Base-by-base conservation (phyloP, 2,797 vertebrate species). In the Sebastes paucispinis region DNA sequence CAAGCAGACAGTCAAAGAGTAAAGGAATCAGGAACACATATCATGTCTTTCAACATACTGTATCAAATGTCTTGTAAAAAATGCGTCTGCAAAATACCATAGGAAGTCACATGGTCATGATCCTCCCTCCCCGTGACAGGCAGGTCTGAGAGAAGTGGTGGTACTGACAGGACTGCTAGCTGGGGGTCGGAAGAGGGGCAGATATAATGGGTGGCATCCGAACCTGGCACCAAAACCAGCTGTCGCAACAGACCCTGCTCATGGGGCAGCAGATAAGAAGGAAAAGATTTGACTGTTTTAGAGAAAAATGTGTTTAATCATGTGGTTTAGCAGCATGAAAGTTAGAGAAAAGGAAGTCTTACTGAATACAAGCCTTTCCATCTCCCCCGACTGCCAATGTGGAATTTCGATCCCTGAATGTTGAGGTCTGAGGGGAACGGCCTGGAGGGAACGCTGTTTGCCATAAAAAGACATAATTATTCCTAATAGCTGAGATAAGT, bases 211-310 rank as follows among this genome's bases (percentile, higher is more conserved):
- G 96, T 96, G 73, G 96, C 97, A 1, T 99, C 98, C 0, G 94
- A 96, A 82, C 97, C 97, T 0, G 98, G 97, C 77, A 98, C 93
- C 87, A 99, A 92, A 69, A 98, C 97, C 25, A 99, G 96, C 93
- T 99, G 98, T 57, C 97, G 95, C 81, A 99, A 83, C 86, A 99
- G 92, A 82, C 98, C 98, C 98, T 99, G 92, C 24, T 29, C 34
- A 73, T 6, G 27, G 50, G 6, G 67, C n/a, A 64, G 43, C 25
- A 75, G 39, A 71, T 52, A 9, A 43, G 29, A 64, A 14, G 13
- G 5, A 29, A 43, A 68, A 11, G 2, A 47, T 25, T 55, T n/a
- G 7, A 50, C 12, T 25, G 7, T 62, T 75, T 39, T 16, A 25
- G 14, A 18, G 7, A 66, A 73, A 29, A 14, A 1, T 5, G 6